Percentiles rank a stretch among this genome's conserved stretches.
Conservation (phyloP, 2,888 invertebrate genomes). For the Oscheius sp. region DNA sequence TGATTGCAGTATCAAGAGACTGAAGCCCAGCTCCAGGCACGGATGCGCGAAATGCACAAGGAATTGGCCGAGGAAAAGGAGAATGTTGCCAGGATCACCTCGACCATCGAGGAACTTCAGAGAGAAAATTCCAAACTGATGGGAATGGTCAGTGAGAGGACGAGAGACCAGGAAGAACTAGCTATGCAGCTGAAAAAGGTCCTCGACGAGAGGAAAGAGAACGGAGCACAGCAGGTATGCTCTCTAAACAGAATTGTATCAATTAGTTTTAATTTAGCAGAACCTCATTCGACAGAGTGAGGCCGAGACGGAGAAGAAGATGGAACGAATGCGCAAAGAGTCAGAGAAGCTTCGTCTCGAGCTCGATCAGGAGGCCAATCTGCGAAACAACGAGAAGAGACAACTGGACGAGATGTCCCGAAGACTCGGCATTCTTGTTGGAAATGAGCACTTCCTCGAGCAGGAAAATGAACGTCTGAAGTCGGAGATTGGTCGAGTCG, state of each 20-base stretch:
- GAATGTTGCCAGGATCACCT: not conserved
- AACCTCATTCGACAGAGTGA: conserved; percentile 73
- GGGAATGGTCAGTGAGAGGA: conserved; percentile 29
- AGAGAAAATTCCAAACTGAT: conserved; percentile 18
- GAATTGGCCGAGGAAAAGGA: conserved; percentile 37
- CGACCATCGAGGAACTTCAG: conserved; percentile 5
- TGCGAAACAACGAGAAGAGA: conserved; percentile 43
- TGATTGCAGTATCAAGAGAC: conserved; percentile 24
- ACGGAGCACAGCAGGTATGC: conserved; percentile 45
- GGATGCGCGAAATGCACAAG: conserved; percentile 30
- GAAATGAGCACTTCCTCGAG: conserved; percentile 47
- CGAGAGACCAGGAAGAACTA: conserved; percentile 75
- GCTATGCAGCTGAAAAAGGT: conserved; percentile 84
- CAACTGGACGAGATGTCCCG: conserved; percentile 45
- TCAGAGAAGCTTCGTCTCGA: conserved; percentile 47
- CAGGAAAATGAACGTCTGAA: conserved; percentile 33
- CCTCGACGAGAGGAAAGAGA: conserved; percentile 74
- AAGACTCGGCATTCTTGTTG: conserved; percentile 44
- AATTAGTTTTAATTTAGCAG: conserved; percentile 4
- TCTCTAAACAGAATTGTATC: not conserved
- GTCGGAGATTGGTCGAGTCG: conserved; percentile 40
- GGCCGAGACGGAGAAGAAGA: conserved; percentile 85
- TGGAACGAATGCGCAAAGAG: conserved; percentile 77
- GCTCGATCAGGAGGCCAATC: conserved; percentile 46
- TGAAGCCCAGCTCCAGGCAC: conserved; percentile 21